Percentiles rank a stretch among this genome's conserved stretches.
phyloP scores from a whole-genome alignment of 2,888 invertebrate genomes.

The Melinaea menophilus region DNA sequence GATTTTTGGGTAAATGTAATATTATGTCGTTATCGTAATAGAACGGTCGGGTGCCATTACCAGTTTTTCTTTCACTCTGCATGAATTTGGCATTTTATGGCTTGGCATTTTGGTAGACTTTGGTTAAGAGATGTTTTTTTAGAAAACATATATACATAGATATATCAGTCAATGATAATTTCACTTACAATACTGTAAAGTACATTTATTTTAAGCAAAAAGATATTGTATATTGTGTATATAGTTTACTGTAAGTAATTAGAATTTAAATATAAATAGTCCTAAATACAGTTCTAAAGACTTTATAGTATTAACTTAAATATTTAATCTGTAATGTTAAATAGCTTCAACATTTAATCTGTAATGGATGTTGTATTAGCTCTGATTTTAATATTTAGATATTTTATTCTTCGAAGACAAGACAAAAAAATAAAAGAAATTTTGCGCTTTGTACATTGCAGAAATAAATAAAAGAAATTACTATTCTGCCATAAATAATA shows the following conservation, averaged over 20 bases:
- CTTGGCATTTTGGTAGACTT: slow-evolving; percentile 3
- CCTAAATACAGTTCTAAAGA: too few species aligned
- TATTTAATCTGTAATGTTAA: too few species aligned
- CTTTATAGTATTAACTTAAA: too few species aligned
- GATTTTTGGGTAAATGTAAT: slow-evolving; percentile 74
- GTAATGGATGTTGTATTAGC: too few species aligned
- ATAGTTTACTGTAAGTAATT: too few species aligned
- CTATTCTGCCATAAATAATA: slow-evolving; percentile 23
- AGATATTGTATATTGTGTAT: too few species aligned
- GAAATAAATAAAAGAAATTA: slow-evolving; percentile 17
- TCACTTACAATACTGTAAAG: too few species aligned
- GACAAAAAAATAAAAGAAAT: slow-evolving; percentile 4
- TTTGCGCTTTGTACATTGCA: slow-evolving; percentile 15
- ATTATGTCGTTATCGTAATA: slow-evolving; percentile 72
- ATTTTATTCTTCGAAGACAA: neutral
- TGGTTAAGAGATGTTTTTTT: neutral
- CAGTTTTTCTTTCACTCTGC: slow-evolving; percentile 16
- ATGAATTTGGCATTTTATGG: slow-evolving; percentile 9
- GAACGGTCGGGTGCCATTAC: slow-evolving; percentile 46
- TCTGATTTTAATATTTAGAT: neutral
- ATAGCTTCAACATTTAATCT: too few species aligned
- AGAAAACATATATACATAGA: neutral
- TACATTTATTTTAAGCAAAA: too few species aligned
- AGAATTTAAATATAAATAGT: too few species aligned
- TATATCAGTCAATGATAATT: too few species aligned